Conservation (phyloP, 2,797 vertebrate species). For the Notolabrus celidotus region DNA sequence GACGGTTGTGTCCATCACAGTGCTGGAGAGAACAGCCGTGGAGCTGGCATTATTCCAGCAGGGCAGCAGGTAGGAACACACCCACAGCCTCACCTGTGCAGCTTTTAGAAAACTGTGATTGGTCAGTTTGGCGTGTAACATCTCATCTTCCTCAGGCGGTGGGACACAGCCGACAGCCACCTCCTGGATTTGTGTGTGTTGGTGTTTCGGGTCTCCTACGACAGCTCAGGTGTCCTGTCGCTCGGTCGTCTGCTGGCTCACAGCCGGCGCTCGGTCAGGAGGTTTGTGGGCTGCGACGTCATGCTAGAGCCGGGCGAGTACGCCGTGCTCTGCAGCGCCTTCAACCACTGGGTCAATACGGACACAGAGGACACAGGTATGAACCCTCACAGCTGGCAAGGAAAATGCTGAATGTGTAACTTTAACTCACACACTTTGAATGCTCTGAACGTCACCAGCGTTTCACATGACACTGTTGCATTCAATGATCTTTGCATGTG, state of each 20-base stretch:
- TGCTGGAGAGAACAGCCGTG: constrained; percentile 90
- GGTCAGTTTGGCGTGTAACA: not conserved
- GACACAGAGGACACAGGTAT: not conserved
- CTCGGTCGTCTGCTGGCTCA: constrained; percentile 92
- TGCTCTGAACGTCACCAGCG: too few relatives aligned
- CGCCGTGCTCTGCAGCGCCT: constrained; percentile 93
- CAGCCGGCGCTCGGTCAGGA: constrained; percentile 93
- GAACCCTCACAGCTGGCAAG: not conserved
- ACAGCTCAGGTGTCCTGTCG: constrained; percentile 82
- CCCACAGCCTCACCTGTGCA: too few relatives aligned
- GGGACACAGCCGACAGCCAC: constrained; percentile 90
- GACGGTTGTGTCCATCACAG: constrained; percentile 88
- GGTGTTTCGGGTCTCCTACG: constrained; percentile 91
- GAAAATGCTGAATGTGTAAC: too few relatives aligned
- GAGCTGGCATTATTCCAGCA: constrained; percentile 94
- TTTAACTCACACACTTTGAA: not conserved
- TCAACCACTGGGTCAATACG: constrained; percentile 90
- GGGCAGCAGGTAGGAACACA: constrained; percentile 88
- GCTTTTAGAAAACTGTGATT: not conserved
- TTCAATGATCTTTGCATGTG: too few relatives aligned
- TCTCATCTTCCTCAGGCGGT: constrained; percentile 79
- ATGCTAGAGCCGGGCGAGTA: constrained; percentile 97
- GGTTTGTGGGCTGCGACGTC: constrained; percentile 93
- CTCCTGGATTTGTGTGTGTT: constrained; percentile 93
- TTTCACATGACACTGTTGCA: too few relatives aligned